A percentile compares a stretch with the other conserved stretches of the same genome.
Evolutionary conservation across 2,113 vertebrate genomes (phyloP).

Genomic region (Mustela lutreola): DNA sequence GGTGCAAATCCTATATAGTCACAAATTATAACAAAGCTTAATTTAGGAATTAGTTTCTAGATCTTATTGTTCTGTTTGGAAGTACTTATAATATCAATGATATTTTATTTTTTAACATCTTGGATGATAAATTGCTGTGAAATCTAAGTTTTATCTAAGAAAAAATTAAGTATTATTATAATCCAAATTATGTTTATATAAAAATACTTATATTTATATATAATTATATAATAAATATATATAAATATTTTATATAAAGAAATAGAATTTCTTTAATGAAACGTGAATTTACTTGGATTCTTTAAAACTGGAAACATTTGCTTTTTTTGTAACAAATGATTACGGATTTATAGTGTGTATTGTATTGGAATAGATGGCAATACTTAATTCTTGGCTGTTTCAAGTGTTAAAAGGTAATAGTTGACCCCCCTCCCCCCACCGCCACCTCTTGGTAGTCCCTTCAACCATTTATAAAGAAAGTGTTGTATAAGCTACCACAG

Average conservation of each 20-base stretch:
- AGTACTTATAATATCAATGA: not conserved
- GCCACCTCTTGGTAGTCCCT: not conserved
- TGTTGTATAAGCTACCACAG: not conserved
- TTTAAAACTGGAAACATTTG: slow-evolving; percentile 2
- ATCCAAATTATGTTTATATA: not conserved
- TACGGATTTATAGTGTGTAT: not conserved
- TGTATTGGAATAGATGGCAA: not conserved
- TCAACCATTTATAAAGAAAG: not conserved
- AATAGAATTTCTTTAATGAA: not conserved
- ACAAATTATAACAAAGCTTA: not conserved
- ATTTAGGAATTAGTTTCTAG: slow-evolving; percentile 15
- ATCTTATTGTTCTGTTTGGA: not conserved
- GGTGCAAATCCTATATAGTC: not conserved
- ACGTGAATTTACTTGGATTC: not conserved
- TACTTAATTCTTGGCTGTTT: not conserved
- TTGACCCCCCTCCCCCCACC: not conserved
- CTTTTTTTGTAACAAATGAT: not conserved
- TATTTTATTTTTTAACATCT: not conserved
- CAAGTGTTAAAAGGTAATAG: not conserved
- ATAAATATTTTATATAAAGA: no score
- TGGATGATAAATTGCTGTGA: not conserved
- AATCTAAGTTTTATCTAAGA: not conserved
- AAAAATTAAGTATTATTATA: not conserved
- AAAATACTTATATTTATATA: no score
- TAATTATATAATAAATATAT: no score